Percentiles rank a stretch among this genome's conserved stretches.
phyloP scores from a whole-genome alignment of 92 coral and sea anemone genomes.

The Blastomussa wellsi region DNA sequence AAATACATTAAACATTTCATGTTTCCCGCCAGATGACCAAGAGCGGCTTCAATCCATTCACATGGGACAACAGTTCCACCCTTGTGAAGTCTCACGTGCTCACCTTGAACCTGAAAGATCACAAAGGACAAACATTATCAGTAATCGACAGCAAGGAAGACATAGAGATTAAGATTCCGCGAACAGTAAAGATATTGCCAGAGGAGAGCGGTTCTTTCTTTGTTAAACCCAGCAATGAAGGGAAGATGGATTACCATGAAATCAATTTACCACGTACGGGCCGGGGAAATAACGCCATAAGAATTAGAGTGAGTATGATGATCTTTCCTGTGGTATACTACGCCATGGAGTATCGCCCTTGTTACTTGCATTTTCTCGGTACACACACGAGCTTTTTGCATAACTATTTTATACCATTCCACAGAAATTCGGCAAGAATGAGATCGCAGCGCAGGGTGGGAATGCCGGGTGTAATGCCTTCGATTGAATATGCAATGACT shows the following conservation, averaged over 20 bases:
- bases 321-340: too few species aligned
- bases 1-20: background rate
- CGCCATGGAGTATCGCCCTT: too few species aligned
- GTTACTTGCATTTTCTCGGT: too few species aligned
- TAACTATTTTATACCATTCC: too few species aligned
- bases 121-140: conserved; percentile 43
- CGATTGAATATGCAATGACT: too few species aligned
- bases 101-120: conserved; percentile 58
- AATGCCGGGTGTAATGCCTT: too few species aligned
- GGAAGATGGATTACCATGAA: conserved; percentile 62
- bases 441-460: too few species aligned
- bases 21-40: conserved; percentile 45
- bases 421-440: too few species aligned
- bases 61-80: conserved; percentile 72
- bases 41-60: conserved; percentile 67
- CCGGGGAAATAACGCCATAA: conserved; percentile 22
- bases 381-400: too few species aligned
- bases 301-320: conserved; percentile 25
- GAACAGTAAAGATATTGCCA: background rate
- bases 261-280: conserved; percentile 20
- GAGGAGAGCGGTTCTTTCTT: conserved; percentile 42
- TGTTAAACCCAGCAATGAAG: conserved; percentile 53
- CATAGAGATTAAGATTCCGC: conserved; percentile 61
- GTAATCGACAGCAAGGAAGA: conserved; percentile 53
- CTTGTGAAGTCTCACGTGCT: conserved; percentile 55